phyloP scores from a whole-genome alignment of 2,113 vertebrate genomes.

The Acrocephalus kingi region DNA sequence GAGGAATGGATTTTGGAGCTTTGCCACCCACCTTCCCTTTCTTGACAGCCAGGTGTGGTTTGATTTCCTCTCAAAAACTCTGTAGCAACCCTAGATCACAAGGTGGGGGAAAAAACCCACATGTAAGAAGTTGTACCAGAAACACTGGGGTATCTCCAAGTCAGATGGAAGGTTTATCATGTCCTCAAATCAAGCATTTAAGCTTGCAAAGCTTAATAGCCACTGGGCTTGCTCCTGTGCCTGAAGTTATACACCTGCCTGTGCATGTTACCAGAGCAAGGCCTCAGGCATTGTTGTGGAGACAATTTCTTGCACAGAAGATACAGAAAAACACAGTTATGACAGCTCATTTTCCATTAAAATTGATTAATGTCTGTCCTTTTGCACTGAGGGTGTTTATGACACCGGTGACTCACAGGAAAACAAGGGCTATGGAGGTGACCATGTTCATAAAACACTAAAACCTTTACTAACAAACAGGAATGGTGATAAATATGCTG shows the following conservation, averaged over 20 bases:
- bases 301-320: neutral
- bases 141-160: neutral
- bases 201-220: neutral
- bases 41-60: neutral
- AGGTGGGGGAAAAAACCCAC: neutral
- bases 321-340: neutral
- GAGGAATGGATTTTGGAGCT: neutral
- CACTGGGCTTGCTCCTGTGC: neutral
- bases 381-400: neutral
- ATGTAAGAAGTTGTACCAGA: neutral
- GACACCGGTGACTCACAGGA: neutral
- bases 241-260: neutral
- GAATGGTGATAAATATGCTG: neutral
- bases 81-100: neutral
- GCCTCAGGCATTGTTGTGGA: neutral
- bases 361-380: neutral
- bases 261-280: neutral
- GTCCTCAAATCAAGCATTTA: neutral
- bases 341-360: neutral
- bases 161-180: neutral
- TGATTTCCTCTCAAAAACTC: neutral
- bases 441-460: neutral
- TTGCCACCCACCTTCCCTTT: neutral
- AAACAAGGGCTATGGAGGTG: neutral
- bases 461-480: neutral